Conservation (phyloP, 1,140 invertebrate genomes). For the Calephelis virginiensis region DNA sequence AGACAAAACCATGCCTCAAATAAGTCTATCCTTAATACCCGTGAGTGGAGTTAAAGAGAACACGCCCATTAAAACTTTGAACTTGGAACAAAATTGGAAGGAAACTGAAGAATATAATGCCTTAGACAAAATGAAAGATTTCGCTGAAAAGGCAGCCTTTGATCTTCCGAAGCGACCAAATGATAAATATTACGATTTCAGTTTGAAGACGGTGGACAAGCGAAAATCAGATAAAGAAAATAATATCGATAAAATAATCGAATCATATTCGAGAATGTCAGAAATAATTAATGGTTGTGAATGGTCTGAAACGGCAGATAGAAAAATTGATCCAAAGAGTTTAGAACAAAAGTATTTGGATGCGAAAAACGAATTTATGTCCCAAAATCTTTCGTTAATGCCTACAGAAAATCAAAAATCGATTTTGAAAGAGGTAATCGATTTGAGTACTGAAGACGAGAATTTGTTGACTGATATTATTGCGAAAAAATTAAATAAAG, state of each 20-base stretch:
- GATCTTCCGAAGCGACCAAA: conserved; percentile 62
- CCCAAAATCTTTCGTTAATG: conserved; percentile 67
- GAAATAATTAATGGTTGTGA: conserved; percentile 75
- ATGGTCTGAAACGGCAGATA: conserved; percentile 59
- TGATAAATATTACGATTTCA: conserved; percentile 67
- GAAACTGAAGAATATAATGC: conserved; percentile 71
- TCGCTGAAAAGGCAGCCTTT: conserved; percentile 74
- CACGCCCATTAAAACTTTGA: conserved; percentile 53
- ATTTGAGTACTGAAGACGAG: conserved; percentile 68
- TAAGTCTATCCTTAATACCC: conserved; percentile 70
- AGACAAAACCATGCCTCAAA: conserved; percentile 67
- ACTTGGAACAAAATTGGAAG: conserved; percentile 54
- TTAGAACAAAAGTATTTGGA: conserved; percentile 73
- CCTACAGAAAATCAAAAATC: conserved; percentile 63
- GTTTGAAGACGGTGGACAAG: conserved; percentile 57
- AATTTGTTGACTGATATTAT: conserved; percentile 52
- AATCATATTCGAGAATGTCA: conserved; percentile 70
- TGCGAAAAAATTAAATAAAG: conserved; percentile 55
- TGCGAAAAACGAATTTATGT: conserved; percentile 77
- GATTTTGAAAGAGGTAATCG: conserved; percentile 64
- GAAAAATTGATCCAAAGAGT: conserved; percentile 57
- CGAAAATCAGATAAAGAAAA: conserved; percentile 59
- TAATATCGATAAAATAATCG: conserved; percentile 66
- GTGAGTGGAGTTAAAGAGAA: conserved; percentile 60
- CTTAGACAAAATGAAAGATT: conserved; percentile 76